Base-by-base conservation (phyloP, 1,140 invertebrate genomes). In the Caenorhabditis latens region DNA sequence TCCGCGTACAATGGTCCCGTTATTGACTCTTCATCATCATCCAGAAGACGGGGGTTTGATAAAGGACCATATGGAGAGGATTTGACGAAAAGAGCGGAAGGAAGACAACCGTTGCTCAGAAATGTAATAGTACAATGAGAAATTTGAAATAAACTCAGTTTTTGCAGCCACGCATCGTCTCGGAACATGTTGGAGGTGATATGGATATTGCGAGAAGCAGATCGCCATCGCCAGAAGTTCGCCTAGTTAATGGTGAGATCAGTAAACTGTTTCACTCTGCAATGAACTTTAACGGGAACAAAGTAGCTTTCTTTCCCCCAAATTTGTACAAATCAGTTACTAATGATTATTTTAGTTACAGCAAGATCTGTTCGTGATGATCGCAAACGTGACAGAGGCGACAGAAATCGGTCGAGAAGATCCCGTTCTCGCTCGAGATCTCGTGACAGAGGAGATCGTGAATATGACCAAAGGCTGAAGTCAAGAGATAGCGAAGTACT, bases 151-250 rank as follows among this genome's bases (percentile, higher is more conserved):
- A 46, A 46, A 71, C 40, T 65, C 4, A 46, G 16, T 19, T 43
- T 13, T 79, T 79, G 50, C 46, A 79, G 71, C 71, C 71, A 13
- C n/a, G 21, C 11, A 4, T 79, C 9, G 71, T 19, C 13, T 16
- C 53, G 19, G 71, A 79, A 24, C 71, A 79, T 21, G 16, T 79
- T 13, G 71, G 71, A 7, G 71, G 71, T 2, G 71, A 79, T 11
- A 79, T 79, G 71, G 71, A 79, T 32, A 79, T 79, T 11, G n/a
- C 71, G 21, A 48, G 71, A 79, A 79, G 71, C 46, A n/a, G 71
- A 42, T 79, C 71, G 43, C 2, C 71, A 4, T 79, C 71, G 8
- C 71, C 71, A 50, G 67, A 48, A 75, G 42, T 75, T 16, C 46
- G 24, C 16, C 5, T 71, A 16, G 53, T 79, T 11, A 79, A n/a